These are phyloP conservation scores for Tiliacea aurago DNA, from an alignment of 2,888 invertebrate genomes.

Conservation along the genomic window DNA sequence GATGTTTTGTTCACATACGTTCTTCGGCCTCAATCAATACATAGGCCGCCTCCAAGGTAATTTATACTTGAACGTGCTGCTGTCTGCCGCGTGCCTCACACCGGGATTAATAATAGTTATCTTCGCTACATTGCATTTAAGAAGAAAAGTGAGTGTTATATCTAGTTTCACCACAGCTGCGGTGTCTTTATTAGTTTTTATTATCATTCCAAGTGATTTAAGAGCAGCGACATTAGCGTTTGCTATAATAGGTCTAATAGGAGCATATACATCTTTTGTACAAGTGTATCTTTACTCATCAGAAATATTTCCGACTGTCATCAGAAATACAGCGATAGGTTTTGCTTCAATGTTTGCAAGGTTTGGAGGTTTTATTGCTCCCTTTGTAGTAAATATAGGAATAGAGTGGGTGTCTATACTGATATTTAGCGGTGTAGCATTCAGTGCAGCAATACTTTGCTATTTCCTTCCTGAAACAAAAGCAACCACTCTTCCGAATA, in stretches of 20 bases:
- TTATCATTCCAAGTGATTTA: conserved; percentile 77
- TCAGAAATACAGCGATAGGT: conserved; percentile 95
- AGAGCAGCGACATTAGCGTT: conserved; percentile 91
- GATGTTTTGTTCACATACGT: conserved; percentile 95
- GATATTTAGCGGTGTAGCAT: conserved; percentile 81
- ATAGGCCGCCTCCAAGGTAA: conserved; percentile 94
- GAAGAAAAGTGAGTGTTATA: conserved; percentile 78
- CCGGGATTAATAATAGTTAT: conserved; percentile 80
- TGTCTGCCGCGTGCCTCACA: conserved; percentile 89
- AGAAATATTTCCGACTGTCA: conserved; percentile 95
- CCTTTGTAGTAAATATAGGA: conserved; percentile 91
- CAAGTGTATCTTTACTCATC: conserved; percentile 93
- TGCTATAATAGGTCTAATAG: conserved; percentile 94
- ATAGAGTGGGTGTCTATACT: conserved; percentile 82
- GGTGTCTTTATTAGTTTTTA: conserved; percentile 79
- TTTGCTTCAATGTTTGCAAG: conserved; percentile 93
- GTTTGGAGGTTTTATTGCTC: conserved; percentile 92
- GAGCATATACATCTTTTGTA: conserved; percentile 92
- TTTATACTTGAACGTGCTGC: conserved; percentile 94
- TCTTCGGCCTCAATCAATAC: conserved; percentile 95
- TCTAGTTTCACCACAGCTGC: conserved; percentile 78
- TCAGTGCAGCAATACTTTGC: conserved; percentile 80
- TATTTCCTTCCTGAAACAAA: conserved; percentile 85
- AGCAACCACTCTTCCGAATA: conserved; percentile 81
- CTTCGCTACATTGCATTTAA: conserved; percentile 77